Conservation (phyloP, 92 coral and sea anemone genomes). For the Virgularia gustaviana region DNA sequence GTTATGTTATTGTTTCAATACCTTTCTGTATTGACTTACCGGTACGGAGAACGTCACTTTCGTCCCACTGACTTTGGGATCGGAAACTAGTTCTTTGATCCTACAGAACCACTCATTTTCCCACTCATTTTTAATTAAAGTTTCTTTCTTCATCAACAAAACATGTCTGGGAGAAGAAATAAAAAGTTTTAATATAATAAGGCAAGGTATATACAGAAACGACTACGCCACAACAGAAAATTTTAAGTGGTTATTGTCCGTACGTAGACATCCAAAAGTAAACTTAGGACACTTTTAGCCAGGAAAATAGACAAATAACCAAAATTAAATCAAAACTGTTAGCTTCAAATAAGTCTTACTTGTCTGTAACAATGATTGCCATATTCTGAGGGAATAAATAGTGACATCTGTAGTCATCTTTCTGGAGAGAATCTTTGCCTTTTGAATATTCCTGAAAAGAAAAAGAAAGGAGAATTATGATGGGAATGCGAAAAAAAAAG, state of each 20-base stretch:
- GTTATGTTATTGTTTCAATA: neutral
- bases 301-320: neutral
- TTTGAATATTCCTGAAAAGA: conserved; percentile 58
- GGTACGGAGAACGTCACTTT: conserved; percentile 31
- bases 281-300: too few species aligned
- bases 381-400: conserved; percentile 62
- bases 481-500: neutral
- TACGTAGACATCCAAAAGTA: too few species aligned
- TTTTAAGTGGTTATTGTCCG: too few species aligned
- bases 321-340: neutral
- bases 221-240: too few species aligned
- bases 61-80: conserved; percentile 70
- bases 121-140: conserved; percentile 51
- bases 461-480: neutral
- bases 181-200: too few species aligned
- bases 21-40: neutral
- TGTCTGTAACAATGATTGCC: conserved; percentile 70
- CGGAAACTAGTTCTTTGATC: conserved; percentile 60
- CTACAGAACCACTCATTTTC: conserved; percentile 74
- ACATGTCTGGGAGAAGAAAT: conserved; percentile 55
- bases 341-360: conserved; percentile 52
- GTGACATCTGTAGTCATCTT: conserved; percentile 74
- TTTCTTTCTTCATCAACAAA: conserved; percentile 20
- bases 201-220: too few species aligned
- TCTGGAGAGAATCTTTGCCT: conserved; percentile 56